Evolutionary conservation across 2,888 invertebrate species (phyloP), one percentile per base, ranked within the genome.

Genomic region (Coelinius sp.): DNA sequence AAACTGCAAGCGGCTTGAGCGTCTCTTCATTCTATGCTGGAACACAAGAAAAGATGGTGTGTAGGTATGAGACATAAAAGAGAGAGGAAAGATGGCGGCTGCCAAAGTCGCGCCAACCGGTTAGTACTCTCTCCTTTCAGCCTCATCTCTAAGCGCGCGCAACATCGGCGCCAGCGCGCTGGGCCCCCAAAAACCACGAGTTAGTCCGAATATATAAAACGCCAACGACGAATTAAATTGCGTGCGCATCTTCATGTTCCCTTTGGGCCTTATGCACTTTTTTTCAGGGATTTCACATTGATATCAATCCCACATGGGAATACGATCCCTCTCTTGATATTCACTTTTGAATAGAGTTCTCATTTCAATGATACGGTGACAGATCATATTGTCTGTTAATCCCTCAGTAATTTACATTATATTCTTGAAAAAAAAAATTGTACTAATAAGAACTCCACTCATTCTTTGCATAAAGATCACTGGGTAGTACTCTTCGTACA

Each of bases 61-160:
- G 41, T 5, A 20, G 81, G 80, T 46, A 75, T 77, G 79, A 79
- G 79, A 81, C 79, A 5, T 76, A 80, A 79, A 81, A 78, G 80
- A 79, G 77, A 78, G 77, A 79, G 81, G 78, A 81, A 85, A 86
- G 83, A 86, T 86, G 86, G 86, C 85, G 81, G 82, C 83, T 80
- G 81, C 82, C 82, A 82, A 81, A 84, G 82, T 81, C 79, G 20
- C 20, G 46, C 80, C 80, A 86, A 86, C 86, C 86, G 86, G 86
- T 86, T 86, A 83, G 80, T 81, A 5, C 2, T n/a, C 41, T 10
- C 35, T 1, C 35, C 2, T 41, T n/a, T 41, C n/a, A 1, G 2
- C n/a, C 41, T 41, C 41, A 41, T 41, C 41, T 41, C 41, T 41
- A 41, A 41, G 41, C 41, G 41, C 41, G 41, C 41, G 41, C 41